These are phyloP conservation scores for Chymomyza caudatula DNA, from an alignment of 2,888 invertebrate species.

Conservation along the genomic window DNA sequence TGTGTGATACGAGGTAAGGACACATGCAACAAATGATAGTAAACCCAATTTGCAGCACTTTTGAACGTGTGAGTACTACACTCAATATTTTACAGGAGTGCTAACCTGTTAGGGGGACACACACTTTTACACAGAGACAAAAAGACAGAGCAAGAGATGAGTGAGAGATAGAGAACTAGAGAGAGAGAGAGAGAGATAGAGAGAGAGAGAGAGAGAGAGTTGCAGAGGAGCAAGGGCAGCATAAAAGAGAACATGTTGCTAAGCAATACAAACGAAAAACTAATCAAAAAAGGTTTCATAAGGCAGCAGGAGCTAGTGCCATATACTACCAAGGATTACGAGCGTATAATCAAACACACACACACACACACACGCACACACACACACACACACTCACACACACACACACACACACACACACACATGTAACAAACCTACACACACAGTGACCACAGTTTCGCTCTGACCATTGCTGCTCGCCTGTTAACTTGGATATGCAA, in stretches of 20 bases:
- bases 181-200: constrained; percentile 5
- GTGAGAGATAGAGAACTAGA: constrained; percentile 7
- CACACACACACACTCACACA: not conserved
- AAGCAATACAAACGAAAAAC: constrained; percentile 37
- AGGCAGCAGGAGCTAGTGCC: not conserved
- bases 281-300: constrained; percentile 48
- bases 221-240: not conserved
- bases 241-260: constrained; percentile 2
- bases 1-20: not conserved
- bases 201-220: not conserved
- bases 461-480: constrained; percentile 12
- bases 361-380: not conserved
- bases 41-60: constrained; percentile 41
- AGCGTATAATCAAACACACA: not conserved
- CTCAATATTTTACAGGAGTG: constrained; percentile 20
- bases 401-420: constrained; percentile 1
- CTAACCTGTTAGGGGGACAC: constrained; percentile 7
- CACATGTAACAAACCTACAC: not conserved
- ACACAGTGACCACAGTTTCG: constrained; percentile 15
- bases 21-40: constrained; percentile 28
- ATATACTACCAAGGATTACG: not conserved
- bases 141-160: not conserved
- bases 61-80: not conserved
- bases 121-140: not conserved
- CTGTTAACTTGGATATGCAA: constrained; percentile 13